Percentiles rank a stretch among this genome's conserved stretches.
phyloP scores from a whole-genome alignment of 2,888 invertebrate genomes.

The Trissoscelio sp. region DNA sequence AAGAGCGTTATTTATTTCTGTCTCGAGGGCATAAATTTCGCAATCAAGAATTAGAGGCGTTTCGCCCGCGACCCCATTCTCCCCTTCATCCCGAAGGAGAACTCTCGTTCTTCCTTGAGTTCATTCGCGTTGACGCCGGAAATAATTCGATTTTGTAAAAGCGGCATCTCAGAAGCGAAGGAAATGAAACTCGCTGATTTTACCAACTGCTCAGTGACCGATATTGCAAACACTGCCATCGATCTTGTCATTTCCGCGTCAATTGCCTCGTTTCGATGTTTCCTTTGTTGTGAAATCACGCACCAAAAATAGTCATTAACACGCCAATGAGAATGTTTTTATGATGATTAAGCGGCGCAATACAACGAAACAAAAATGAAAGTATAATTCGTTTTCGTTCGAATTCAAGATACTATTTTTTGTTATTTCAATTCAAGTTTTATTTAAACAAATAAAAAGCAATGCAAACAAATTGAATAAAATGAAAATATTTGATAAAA shows the following conservation, averaged over 20 bases:
- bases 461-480: background rate
- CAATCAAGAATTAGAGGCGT: conserved; percentile 74
- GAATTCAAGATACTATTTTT: no score
- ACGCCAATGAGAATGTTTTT: conserved; percentile 27
- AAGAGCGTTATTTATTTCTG: conserved; percentile 77
- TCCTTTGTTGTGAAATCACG: conserved; percentile 28
- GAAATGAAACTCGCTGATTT: conserved; percentile 69
- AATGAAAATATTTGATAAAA: background rate
- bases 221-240: conserved; percentile 68
- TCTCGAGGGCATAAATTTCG: conserved; percentile 77
- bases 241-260: conserved; percentile 65
- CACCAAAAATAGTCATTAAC: conserved; percentile 31
- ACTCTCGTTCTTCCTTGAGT: conserved; percentile 61
- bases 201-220: conserved; percentile 56
- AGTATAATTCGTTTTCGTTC: background rate
- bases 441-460: no score
- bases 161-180: conserved; percentile 66
- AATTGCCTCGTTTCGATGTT: conserved; percentile 51
- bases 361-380: background rate
- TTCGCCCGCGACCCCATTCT: conserved; percentile 66
- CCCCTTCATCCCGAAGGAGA: conserved; percentile 59
- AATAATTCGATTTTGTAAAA: conserved; percentile 69
- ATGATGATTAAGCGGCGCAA: conserved; percentile 35
- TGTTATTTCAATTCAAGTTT: no score
- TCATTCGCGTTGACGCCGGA: conserved; percentile 69